A percentile compares a stretch with the other conserved stretches of the same genome.
These are phyloP conservation scores for Crotalus tigris DNA, from an alignment of 2,113 vertebrate species.

Conservation along the genomic window DNA sequence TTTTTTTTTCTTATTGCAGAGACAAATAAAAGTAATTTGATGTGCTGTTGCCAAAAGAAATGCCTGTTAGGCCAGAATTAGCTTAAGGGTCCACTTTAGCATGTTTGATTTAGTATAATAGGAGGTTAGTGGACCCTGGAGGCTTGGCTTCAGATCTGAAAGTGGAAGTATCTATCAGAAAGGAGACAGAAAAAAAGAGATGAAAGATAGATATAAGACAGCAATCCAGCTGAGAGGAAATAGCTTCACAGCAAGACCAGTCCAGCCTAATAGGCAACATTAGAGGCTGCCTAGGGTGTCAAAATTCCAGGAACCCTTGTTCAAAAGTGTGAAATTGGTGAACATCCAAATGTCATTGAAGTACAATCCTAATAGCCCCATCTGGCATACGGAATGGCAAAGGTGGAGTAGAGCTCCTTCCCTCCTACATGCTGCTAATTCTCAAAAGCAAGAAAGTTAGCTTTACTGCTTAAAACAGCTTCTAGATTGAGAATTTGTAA, in stretches of 20 bases:
- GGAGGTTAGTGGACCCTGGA: slow-evolving; percentile 15
- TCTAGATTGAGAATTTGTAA: background rate
- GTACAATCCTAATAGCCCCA: background rate
- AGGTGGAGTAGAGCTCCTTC: background rate
- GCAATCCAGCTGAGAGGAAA: background rate
- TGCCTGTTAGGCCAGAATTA: background rate
- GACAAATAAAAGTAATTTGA: slow-evolving; percentile 44
- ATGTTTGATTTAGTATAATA: background rate
- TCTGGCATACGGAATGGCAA: background rate
- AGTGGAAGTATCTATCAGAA: slow-evolving; percentile 21
- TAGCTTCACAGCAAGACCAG: background rate
- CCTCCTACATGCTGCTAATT: background rate
- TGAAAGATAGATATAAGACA: background rate
- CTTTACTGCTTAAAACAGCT: background rate
- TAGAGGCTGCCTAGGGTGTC: background rate
- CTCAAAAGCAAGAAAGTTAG: background rate
- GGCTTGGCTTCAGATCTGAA: slow-evolving; percentile 17
- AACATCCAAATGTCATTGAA: background rate
- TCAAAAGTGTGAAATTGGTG: background rate
- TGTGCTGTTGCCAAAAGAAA: slow-evolving; percentile 58
- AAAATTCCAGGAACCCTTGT: background rate
- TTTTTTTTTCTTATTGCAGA: slow-evolving; percentile 36
- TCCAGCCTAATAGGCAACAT: background rate
- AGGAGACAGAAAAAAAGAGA: background rate
- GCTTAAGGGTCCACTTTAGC: slow-evolving; percentile 17